phyloP scores from a whole-genome alignment of 1,140 invertebrate genomes.

The Drosophila paulistorum region DNA sequence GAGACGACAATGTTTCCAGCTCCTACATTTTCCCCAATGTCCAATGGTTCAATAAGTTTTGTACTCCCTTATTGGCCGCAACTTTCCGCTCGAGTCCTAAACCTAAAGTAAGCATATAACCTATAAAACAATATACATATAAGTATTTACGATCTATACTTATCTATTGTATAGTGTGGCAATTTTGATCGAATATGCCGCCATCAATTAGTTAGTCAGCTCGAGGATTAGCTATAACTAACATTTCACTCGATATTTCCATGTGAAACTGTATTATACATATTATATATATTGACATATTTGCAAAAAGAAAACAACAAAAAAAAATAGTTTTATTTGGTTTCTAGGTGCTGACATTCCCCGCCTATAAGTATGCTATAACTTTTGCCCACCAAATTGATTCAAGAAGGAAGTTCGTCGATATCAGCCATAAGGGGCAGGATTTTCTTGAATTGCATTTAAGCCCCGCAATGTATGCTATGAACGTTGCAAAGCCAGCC shows the following conservation, averaged over 20 bases:
- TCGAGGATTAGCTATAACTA: not conserved
- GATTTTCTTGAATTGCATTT: no score
- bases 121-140: not conserved
- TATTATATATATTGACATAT: not conserved
- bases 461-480: no score
- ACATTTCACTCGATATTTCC: not conserved
- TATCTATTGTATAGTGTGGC: constrained; percentile 8
- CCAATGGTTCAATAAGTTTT: not conserved
- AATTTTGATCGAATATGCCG: not conserved
- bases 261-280: not conserved
- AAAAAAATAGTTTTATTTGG: not conserved
- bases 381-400: no score
- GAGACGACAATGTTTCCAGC: not conserved
- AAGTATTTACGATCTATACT: constrained; percentile 14
- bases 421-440: no score
- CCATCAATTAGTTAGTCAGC: not conserved
- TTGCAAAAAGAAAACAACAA: not conserved
- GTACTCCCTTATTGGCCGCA: not conserved
- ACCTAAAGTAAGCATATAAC: not conserved
- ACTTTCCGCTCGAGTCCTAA: not conserved
- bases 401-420: no score
- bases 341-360: not conserved
- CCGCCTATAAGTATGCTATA: not conserved
- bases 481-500: no score
- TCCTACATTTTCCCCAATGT: not conserved